Evolutionary conservation across 37 sponge, comb jelly and placozoan species (phyloP).

Genomic region (Agelas oroides): DNA sequence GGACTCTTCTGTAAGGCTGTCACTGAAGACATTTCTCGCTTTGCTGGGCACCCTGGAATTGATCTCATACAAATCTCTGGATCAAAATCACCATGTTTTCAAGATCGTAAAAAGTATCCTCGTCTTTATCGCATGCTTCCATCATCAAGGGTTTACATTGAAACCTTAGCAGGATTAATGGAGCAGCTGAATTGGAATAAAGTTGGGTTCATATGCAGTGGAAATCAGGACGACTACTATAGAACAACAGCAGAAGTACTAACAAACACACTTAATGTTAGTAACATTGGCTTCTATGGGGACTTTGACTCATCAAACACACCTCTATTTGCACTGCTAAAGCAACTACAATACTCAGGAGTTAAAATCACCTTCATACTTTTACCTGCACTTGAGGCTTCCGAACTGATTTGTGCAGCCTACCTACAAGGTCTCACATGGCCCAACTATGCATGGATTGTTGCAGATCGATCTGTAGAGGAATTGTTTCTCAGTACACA

Average conservation of each 20-base stretch:
- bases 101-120: not conserved
- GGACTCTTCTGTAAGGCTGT: not conserved
- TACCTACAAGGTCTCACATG: constrained; percentile 5
- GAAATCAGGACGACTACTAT: not conserved
- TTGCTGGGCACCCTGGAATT: not conserved
- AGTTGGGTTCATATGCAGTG: not conserved
- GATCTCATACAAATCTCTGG: not conserved
- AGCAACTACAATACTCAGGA: not conserved
- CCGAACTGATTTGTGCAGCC: not conserved
- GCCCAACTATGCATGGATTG: constrained; percentile 31
- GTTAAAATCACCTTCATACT: not conserved
- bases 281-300: no score
- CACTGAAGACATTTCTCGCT: not conserved
- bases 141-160: not conserved
- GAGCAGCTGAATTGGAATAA: not conserved
- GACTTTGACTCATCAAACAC: no score
- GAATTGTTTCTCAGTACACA: not conserved
- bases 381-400: not conserved
- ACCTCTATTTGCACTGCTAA: not conserved
- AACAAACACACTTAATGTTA: no score
- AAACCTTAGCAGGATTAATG: not conserved
- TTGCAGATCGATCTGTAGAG: not conserved
- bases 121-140: not conserved
- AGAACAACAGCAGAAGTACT: not conserved
- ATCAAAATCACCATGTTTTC: no score